phyloP scores from a whole-genome alignment of 2,113 vertebrate genomes.

The Sebastes schlegelii region DNA sequence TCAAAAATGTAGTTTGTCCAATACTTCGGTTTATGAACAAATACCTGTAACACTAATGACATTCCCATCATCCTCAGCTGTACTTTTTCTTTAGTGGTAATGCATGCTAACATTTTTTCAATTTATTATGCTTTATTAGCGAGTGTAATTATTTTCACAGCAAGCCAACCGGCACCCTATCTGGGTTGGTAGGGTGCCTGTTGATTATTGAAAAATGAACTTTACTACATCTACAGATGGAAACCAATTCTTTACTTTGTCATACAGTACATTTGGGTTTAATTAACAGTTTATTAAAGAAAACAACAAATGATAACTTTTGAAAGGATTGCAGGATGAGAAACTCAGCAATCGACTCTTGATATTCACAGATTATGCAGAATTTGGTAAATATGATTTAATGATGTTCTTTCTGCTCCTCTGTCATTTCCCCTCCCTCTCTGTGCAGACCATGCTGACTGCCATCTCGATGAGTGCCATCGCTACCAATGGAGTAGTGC shows the following conservation, averaged over 20 bases:
- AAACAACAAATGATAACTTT: not conserved
- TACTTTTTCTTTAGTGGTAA: too few relatives aligned
- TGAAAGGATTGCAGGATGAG: not conserved
- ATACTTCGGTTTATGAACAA: too few relatives aligned
- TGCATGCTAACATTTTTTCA: too few relatives aligned
- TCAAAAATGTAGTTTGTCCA: too few relatives aligned
- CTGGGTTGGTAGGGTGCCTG: too few relatives aligned
- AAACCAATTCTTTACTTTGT: not conserved
- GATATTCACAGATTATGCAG: not conserved
- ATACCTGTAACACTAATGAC: too few relatives aligned
- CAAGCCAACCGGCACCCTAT: not conserved
- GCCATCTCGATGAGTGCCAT: conserved; percentile 99
- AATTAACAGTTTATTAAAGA: not conserved
- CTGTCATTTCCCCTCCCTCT: conserved; percentile 47
- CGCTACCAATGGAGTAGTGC: conserved; percentile 98
- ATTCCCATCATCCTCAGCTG: too few relatives aligned
- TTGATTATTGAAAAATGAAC: not conserved
- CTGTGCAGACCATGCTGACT: conserved; percentile 95
- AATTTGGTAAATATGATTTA: conserved; percentile 20
- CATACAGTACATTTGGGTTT: not conserved
- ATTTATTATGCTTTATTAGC: too few relatives aligned
- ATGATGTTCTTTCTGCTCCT: conserved; percentile 26
- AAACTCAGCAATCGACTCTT: not conserved
- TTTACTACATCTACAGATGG: not conserved
- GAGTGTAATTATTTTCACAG: not conserved